Percentiles rank a stretch among this genome's conserved stretches.
phyloP scores from a whole-genome alignment of 2,888 invertebrate species.

The Lycophotia porphyrea region DNA sequence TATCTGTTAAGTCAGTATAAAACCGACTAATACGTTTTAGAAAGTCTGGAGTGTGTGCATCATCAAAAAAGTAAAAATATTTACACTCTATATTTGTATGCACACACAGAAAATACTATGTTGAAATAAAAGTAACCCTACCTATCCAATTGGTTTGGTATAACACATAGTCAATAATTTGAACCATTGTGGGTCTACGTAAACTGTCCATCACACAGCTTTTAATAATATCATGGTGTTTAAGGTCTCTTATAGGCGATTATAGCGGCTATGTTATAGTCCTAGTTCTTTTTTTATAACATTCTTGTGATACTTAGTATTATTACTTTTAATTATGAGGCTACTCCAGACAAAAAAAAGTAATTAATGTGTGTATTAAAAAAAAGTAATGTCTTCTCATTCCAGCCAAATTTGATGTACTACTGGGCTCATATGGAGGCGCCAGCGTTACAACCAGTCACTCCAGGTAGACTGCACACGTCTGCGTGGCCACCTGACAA shows the following conservation, averaged over 20 bases:
- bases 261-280: background rate
- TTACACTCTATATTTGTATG: too few species aligned
- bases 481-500: constrained; percentile 93
- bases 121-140: background rate
- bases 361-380: background rate
- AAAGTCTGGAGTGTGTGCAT: background rate
- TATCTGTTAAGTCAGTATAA: background rate
- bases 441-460: constrained; percentile 91
- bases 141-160: background rate
- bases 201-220: background rate
- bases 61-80: background rate
- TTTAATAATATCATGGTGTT: background rate
- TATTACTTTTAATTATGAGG: background rate
- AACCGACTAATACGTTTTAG: background rate
- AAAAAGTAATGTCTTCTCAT: constrained; percentile 17
- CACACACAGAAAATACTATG: too few species aligned
- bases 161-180: background rate
- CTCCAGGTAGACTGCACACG: constrained; percentile 94
- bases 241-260: background rate
- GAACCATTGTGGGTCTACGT: constrained; percentile 1
- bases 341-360: background rate
- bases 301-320: background rate
- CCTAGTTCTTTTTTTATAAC: background rate
- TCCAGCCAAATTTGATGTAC: constrained; percentile 97
- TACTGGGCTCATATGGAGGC: constrained; percentile 96